Evolutionary conservation across 2,888 invertebrate species (phyloP), one percentile per base, ranked within the genome.

Genomic region (Ethmia dodecea): DNA sequence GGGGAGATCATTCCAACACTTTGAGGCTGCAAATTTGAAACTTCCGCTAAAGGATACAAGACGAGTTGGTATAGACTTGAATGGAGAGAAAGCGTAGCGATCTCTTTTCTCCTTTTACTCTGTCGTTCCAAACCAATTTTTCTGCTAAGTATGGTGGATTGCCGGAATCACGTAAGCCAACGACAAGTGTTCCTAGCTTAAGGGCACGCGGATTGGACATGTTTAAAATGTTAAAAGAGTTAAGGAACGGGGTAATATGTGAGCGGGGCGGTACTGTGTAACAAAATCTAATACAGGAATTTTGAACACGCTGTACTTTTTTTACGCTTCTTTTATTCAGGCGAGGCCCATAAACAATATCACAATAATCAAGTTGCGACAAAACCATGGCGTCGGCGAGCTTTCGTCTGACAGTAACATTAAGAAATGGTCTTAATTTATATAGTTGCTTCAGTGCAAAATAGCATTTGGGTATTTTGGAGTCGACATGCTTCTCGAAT

Each of bases 331-430:
- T 16, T 10, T 10, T 18, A 2, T 11, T 6, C 5, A 29, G 9
- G 11, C 29, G 18, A 10, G 29, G 28, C 8, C 28, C 28, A n/a
- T 28, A 28, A 8, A 28, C 28, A n/a, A 28, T 11, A n/a, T 28
- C 28, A 6, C 11, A 9, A 8, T 11, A 11, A n/a, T 26, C 26
- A 3, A 26, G 13, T 6, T 13, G 13, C 2, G 26, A 28, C 2
- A 28, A 10, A 1, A 15, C 16, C n/a, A 28, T 5, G 9, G 10
- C 9, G 2, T 28, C 28, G 2, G 16, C n/a, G 3, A 28, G 10
- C 2, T 9, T 4, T 16, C 3, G 4, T 16, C 28, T 28, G 2
- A 28, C 13, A 28, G 13, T 1, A n/a, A n/a, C n/a, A 24, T n/a
- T 24, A 3, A 24, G 3, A 24, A n/a, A n/a, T 8, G 24, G 24